Percentiles rank a stretch among this genome's conserved stretches.
Evolutionary conservation across 1,140 invertebrate species (phyloP).

Genomic region (Matsumurasca onukii): DNA sequence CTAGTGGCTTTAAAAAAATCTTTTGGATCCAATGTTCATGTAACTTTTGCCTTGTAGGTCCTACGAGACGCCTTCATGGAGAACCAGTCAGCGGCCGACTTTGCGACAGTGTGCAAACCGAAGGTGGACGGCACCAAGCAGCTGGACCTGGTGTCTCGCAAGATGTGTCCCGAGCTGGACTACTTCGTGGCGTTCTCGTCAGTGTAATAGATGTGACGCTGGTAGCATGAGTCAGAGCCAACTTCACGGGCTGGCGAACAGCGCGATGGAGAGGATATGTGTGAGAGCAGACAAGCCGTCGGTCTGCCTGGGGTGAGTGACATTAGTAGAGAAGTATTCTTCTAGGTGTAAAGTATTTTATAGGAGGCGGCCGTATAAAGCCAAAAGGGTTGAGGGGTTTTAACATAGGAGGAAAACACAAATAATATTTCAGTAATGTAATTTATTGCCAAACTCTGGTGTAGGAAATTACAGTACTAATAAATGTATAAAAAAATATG

Average conservation of each 20-base stretch:
- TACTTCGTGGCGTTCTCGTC: constrained; percentile 95
- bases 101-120: constrained; percentile 70
- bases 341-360: too few relatives aligned
- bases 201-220: constrained; percentile 87
- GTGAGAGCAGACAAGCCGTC: constrained; percentile 76
- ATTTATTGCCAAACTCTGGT: too few relatives aligned
- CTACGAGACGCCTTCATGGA: constrained; percentile 85
- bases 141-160: constrained; percentile 72
- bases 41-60: constrained; percentile 50
- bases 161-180: constrained; percentile 74
- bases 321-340: too few relatives aligned
- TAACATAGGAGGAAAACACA: too few relatives aligned
- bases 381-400: too few relatives aligned
- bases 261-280: constrained; percentile 93
- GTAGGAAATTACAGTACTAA: too few relatives aligned
- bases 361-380: too few relatives aligned
- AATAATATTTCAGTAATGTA: too few relatives aligned
- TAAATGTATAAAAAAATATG: too few relatives aligned
- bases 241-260: constrained; percentile 96
- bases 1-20: too few relatives aligned
- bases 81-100: constrained; percentile 81
- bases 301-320: constrained; percentile 71
- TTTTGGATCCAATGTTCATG: too few relatives aligned
- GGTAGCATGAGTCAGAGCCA: constrained; percentile 94
- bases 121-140: constrained; percentile 77